Conservation (phyloP, 2,113 vertebrate genomes). For the Hassar affinis region DNA sequence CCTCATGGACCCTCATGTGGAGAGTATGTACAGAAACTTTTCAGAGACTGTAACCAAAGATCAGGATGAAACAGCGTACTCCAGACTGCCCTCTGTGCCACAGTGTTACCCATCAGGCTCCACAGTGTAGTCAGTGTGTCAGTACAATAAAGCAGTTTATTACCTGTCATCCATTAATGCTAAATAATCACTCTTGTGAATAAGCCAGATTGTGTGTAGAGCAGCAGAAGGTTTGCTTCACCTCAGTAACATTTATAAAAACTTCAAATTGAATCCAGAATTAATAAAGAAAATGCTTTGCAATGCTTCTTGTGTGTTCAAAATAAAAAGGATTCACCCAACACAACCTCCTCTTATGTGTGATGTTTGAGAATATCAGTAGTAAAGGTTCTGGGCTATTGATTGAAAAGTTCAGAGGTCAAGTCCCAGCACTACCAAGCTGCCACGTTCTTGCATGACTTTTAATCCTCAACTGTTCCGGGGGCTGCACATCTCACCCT, state of each 20-base stretch:
- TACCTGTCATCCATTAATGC: not conserved
- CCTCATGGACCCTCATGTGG: not conserved
- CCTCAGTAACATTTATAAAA: no score
- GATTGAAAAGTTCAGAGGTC: not conserved
- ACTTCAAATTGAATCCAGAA: not conserved
- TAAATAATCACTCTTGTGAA: not conserved
- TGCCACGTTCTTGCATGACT: not conserved
- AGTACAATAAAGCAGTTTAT: not conserved
- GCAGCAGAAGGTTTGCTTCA: not conserved
- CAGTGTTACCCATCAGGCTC: not conserved
- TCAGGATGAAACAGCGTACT: not conserved
- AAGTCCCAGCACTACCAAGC: not conserved
- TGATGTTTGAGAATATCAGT: not conserved
- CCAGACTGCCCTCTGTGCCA: not conserved
- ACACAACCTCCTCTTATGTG: not conserved
- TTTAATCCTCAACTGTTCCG: not conserved
- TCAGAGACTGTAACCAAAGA: not conserved
- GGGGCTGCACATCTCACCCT: not conserved
- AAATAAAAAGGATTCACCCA: not conserved
- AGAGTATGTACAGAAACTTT: not conserved
- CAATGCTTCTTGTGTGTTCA: not conserved
- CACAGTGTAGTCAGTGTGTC: not conserved
- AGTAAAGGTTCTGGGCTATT: not conserved
- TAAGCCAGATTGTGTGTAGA: not conserved
- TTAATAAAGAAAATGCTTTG: not conserved